A percentile compares a stretch with the other conserved stretches of the same genome.
Evolutionary conservation across 1,140 invertebrate species (phyloP).

Genomic region (Saccostrea echinata): DNA sequence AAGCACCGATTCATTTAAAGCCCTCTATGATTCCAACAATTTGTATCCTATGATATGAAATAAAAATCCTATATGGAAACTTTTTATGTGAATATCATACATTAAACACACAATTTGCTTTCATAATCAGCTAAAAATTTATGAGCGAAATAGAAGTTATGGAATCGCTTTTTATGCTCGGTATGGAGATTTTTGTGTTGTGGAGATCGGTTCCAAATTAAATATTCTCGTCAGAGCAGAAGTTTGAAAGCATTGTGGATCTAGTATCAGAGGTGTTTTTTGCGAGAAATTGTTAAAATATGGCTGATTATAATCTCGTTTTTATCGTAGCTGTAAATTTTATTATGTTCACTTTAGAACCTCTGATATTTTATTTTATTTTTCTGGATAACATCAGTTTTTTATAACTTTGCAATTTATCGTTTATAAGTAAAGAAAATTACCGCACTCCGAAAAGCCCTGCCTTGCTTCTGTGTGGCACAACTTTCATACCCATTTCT

Average conservation of each 20-base stretch:
- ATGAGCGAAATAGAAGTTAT: constrained; percentile 44
- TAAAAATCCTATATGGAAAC: constrained; percentile 56
- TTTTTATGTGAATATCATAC: constrained; percentile 55
- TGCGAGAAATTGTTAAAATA: constrained; percentile 38
- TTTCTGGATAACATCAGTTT: constrained; percentile 8
- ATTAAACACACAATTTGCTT: constrained; percentile 59
- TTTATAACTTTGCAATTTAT: constrained; percentile 34
- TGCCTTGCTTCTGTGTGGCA: constrained; percentile 23
- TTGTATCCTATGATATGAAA: constrained; percentile 58
- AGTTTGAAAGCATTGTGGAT: background rate
- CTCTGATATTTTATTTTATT: constrained; percentile 31
- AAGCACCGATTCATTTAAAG: constrained; percentile 52
- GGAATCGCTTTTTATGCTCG: constrained; percentile 25
- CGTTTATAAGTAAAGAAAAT: constrained; percentile 32
- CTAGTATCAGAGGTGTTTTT: constrained; percentile 23
- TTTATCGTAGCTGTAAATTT: constrained; percentile 20
- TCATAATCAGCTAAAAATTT: constrained; percentile 54
- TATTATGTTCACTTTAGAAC: constrained; percentile 34
- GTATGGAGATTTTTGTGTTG: constrained; percentile 28
- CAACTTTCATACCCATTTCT: background rate
- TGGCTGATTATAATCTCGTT: constrained; percentile 15
- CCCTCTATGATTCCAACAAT: constrained; percentile 49
- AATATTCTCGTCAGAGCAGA: constrained; percentile 15
- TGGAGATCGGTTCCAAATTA: constrained; percentile 1
- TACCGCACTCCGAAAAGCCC: background rate